Conservation (phyloP, 2,888 invertebrate genomes). For the Baccha elongata region DNA sequence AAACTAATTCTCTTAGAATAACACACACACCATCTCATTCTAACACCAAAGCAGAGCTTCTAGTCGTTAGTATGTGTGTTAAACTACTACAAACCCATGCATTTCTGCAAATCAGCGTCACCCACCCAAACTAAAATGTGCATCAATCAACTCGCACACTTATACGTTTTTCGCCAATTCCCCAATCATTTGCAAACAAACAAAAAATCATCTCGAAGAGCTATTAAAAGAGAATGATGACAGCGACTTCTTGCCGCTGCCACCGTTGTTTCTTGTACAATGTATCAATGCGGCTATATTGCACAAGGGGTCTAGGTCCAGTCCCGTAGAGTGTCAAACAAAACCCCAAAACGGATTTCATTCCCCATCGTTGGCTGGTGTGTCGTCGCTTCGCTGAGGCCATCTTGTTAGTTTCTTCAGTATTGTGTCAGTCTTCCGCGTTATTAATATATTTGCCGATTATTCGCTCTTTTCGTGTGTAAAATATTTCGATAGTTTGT, state of each 20-base stretch:
- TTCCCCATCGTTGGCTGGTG: conserved; percentile 73
- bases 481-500: not conserved
- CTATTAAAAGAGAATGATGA: conserved; percentile 34
- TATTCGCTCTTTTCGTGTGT: conserved; percentile 48
- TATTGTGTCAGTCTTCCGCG: conserved; percentile 15
- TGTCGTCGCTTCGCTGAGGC: conserved; percentile 70
- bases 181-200: not conserved
- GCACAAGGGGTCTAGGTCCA: conserved; percentile 53
- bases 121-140: too few relatives aligned
- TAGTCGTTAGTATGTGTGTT: not conserved
- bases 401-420: conserved; percentile 63
- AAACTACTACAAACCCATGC: conserved; percentile 21
- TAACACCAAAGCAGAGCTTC: not conserved
- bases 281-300: conserved; percentile 50
- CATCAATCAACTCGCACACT: conserved; percentile 22
- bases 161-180: not conserved
- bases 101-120: conserved; percentile 18
- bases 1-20: conserved; percentile 32
- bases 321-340: conserved; percentile 67
- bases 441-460: conserved; percentile 19
- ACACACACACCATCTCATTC: not conserved
- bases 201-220: conserved; percentile 20
- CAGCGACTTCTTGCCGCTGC: not conserved
- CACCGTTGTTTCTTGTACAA: conserved; percentile 27
- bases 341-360: conserved; percentile 74